Evolutionary conservation across 2,113 vertebrate species (phyloP).

Genomic region (Smithornis capensis): DNA sequence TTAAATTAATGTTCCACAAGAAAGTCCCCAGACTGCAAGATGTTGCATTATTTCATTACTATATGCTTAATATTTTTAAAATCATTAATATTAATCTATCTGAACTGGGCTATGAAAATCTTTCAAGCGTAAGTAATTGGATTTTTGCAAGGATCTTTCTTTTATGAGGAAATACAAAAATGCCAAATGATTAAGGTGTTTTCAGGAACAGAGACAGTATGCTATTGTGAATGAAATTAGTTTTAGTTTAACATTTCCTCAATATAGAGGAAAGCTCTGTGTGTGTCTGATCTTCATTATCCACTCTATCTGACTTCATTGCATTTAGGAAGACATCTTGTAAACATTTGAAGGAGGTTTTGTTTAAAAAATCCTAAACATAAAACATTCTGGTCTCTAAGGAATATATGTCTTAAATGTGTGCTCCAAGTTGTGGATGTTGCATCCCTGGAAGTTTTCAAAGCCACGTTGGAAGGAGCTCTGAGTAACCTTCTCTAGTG

Average conservation of each 20-base stretch:
- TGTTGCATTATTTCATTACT: background rate
- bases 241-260: background rate
- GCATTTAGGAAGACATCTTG: background rate
- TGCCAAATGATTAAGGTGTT: background rate
- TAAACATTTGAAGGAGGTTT: background rate
- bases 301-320: background rate
- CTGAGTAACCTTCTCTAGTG: background rate
- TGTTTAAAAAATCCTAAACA: background rate
- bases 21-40: background rate
- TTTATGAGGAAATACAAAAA: background rate
- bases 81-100: background rate
- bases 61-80: background rate
- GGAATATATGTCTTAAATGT: background rate
- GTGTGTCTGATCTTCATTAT: background rate
- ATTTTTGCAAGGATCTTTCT: background rate
- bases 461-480: background rate
- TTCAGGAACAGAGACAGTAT: background rate
- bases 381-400: background rate
- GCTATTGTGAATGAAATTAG: conserved; percentile 4
- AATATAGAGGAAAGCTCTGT: background rate
- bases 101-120: background rate
- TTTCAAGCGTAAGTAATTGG: background rate
- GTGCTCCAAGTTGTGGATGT: background rate
- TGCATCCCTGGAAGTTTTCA: background rate
- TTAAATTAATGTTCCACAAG: background rate